Evolutionary conservation across 2,797 vertebrate species (phyloP), one percentile per base, ranked within the genome.

Genomic region (Scarus forsteni): DNA sequence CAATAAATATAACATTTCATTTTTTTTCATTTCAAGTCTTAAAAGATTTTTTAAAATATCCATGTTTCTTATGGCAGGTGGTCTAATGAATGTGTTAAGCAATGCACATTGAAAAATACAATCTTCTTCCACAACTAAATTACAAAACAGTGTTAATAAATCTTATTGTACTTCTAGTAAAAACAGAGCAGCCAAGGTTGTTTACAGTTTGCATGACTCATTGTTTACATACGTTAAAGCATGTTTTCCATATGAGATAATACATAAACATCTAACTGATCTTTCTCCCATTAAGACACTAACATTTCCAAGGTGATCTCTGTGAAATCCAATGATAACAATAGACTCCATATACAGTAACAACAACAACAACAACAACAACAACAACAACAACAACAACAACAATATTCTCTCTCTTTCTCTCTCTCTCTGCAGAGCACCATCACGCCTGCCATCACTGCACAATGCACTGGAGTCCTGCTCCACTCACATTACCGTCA

Each of bases 311-410:
- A 1, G 66, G 66, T 43, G 53, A 36, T 45, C 39, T 73, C 18
- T 40, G 43, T 1, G 40, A 80, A 75, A 53, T 59, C 53, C 52
- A 48, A 46, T 73, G 70, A 73, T 12, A 73, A 45, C 65, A 60
- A 39, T 63, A 58, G 44, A 18, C 38, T 62, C 27, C 7, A 39
- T 18, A 51, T 50, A 48, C 15, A n/a, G 45, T 50, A 7, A 27
- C 27, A 6, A 14, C 53, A 36, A 35, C 13, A 44, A 12, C 15
- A 53, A 14, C 60, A 27, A 7, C 48, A 40, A n/a, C n/a, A n/a
- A n/a, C n/a, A n/a, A n/a, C n/a, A n/a, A n/a, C n/a, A n/a, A n/a
- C n/a, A 6, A 14, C 53, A 35, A 34, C 13, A 44, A 14, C 15
- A 53, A 13, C 60, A 27, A 7, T 50, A 39, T 38, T 58, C 53